A percentile compares a stretch with the other conserved stretches of the same genome.
Conservation (phyloP, 2,797 vertebrate species). For the Chaetodon trifasciatus region DNA sequence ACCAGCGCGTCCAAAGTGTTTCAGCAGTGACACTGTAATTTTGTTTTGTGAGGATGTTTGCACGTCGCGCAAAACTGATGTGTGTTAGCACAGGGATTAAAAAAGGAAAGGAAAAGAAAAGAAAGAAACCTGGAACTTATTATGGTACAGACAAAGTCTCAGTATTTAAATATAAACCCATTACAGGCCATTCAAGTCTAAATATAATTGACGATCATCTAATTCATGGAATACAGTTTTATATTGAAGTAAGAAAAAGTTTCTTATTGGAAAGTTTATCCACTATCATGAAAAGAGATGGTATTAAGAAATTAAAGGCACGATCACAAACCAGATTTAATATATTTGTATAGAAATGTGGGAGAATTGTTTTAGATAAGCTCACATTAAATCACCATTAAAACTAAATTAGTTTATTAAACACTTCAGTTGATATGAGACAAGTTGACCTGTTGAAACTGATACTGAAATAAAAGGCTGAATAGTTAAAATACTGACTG, state of each 20-base stretch:
- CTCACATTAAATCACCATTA: background rate
- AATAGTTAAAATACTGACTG: background rate
- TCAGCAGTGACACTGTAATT: background rate
- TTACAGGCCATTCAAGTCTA: background rate
- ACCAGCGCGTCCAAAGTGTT: background rate
- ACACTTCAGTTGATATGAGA: background rate
- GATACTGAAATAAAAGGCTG: background rate
- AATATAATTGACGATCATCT: fast-evolving
- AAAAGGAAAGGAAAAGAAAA: background rate
- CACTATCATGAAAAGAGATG: background rate
- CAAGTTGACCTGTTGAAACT: constrained; percentile 5
- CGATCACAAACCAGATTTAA: background rate
- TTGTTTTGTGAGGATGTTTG: background rate
- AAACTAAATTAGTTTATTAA: background rate
- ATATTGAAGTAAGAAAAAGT: background rate
- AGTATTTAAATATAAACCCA: background rate
- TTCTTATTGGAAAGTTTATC: background rate
- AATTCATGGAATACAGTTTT: background rate
- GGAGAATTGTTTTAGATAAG: background rate
- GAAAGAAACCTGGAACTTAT: background rate
- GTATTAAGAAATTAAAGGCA: background rate
- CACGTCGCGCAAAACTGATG: background rate
- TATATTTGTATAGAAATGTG: background rate
- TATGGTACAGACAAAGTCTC: background rate
- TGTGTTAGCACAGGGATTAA: background rate